Percentiles rank a stretch among this genome's conserved stretches.
Conservation (phyloP, 2,888 invertebrate genomes). For the Athripsodes cinereus region DNA sequence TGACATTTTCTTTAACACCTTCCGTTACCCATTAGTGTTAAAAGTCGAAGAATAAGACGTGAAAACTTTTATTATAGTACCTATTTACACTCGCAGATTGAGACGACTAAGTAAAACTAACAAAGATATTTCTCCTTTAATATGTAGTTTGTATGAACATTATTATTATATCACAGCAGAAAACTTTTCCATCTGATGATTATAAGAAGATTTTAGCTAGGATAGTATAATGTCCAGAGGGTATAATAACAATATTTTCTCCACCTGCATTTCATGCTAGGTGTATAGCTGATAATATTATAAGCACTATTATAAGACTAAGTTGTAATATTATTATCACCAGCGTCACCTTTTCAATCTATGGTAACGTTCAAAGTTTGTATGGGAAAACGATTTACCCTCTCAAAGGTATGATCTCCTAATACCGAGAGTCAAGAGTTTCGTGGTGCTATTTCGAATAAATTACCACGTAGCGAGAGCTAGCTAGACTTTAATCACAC, state of each 20-base stretch:
- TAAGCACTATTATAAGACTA: no score
- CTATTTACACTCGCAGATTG: not conserved
- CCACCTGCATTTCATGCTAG: not conserved
- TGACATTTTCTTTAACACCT: no score
- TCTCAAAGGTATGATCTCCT: slow-evolving; percentile 4
- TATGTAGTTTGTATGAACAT: no score
- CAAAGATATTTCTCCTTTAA: not conserved
- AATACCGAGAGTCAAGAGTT: slow-evolving; percentile 1
- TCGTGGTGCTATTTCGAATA: not conserved
- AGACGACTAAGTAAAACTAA: not conserved
- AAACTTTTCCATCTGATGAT: not conserved
- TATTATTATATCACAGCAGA: not conserved
- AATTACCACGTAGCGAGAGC: not conserved
- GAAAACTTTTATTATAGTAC: not conserved
- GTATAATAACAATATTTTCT: not conserved
- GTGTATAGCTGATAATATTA: no score
- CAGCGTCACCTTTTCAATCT: slow-evolving; percentile 4
- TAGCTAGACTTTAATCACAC: no score
- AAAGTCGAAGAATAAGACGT: not conserved
- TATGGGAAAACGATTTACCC: slow-evolving; percentile 8
- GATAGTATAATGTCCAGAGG: not conserved
- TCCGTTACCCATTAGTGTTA: no score
- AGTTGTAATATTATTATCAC: not conserved
- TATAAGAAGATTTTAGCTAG: not conserved
- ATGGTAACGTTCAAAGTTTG: slow-evolving; percentile 15